Base-by-base conservation (phyloP, 2,113 vertebrate species). In the Gambusia holbrooki region DNA sequence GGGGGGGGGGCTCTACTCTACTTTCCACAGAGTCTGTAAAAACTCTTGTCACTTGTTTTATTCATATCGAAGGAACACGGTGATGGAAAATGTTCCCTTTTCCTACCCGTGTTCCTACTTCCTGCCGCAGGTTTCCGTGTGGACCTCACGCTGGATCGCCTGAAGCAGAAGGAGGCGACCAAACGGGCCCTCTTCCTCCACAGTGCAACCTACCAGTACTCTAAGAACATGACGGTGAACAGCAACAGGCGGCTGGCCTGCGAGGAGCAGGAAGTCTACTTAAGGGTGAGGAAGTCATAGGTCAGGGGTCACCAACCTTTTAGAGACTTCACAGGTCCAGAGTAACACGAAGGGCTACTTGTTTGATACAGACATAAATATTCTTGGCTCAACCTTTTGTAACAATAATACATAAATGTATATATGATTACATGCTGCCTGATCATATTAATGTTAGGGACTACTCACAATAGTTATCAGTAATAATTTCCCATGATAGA, bases 161-260 rank as follows among this genome's bases (percentile, higher is more conserved):
- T 97, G 62, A 99, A 99, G 86, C 97, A 97, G 88, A 99, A 99
- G 75, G 97, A 98, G 81, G 93, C 96, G 0, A 96, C 97, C 29
- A 96, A 97, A 78, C 96, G 98, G 9, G 97, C 96, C 35, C 93
- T 98, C 5, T 99, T 99, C 86, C 93, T 98, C 15, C 94, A 96
- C 87, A 94, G 86, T 69, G 91, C 62, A 15, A 92, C 93, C 66
- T 91, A 95, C 0, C 92, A 91, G 69, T 97, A 97, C 89, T 90
- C 95, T 0, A 98, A 98, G 91, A 96, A 96, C 90, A 97, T 97
- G 95, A 95, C 92, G 0, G 94, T 97, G 67, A 71, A 84, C 10
- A 96, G 95, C 54, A 94, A 95, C 0, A 91, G 86, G 2, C 76
- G 64, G 0, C 94, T 91, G 9, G 88, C 94, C 63, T 99, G 98